Evolutionary conservation across 2,888 invertebrate genomes (phyloP).

Genomic region (Pilophorus perplexus): DNA sequence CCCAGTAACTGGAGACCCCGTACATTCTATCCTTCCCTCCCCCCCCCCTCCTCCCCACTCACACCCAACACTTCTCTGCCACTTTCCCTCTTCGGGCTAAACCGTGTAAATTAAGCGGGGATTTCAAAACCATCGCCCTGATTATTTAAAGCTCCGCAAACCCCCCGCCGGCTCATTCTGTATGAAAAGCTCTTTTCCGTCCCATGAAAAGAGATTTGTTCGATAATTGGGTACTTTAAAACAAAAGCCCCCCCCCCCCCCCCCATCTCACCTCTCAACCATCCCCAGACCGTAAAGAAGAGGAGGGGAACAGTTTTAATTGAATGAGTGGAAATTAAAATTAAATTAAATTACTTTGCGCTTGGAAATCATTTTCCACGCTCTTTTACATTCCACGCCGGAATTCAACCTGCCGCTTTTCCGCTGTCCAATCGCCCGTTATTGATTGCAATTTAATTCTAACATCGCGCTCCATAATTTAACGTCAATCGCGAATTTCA

Average conservation of each 20-base stretch:
- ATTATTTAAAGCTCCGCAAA: background rate
- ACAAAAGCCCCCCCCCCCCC: no score
- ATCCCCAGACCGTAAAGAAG: background rate
- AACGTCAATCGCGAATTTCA: no score
- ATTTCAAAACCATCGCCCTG: background rate
- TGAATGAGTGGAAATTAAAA: constrained; percentile 13
- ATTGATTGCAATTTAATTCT: no score
- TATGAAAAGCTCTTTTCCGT: background rate
- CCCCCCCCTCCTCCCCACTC: background rate
- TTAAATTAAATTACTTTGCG: constrained; percentile 10
- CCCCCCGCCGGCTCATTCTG: background rate
- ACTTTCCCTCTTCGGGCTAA: background rate
- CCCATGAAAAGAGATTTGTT: background rate
- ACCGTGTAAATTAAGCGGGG: constrained; percentile 11
- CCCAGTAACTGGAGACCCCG: constrained; percentile 5
- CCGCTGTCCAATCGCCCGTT: no score
- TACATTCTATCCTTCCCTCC: no score
- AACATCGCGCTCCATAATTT: no score
- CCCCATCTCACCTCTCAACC: no score
- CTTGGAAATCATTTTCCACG: constrained; percentile 11
- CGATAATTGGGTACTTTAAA: constrained; percentile 18
- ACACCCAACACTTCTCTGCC: background rate
- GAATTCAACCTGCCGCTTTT: no score
- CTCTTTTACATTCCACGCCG: background rate
- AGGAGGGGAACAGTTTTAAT: constrained; percentile 4